Conservation (phyloP, 2,888 invertebrate species). For the Dasypolia templi region DNA sequence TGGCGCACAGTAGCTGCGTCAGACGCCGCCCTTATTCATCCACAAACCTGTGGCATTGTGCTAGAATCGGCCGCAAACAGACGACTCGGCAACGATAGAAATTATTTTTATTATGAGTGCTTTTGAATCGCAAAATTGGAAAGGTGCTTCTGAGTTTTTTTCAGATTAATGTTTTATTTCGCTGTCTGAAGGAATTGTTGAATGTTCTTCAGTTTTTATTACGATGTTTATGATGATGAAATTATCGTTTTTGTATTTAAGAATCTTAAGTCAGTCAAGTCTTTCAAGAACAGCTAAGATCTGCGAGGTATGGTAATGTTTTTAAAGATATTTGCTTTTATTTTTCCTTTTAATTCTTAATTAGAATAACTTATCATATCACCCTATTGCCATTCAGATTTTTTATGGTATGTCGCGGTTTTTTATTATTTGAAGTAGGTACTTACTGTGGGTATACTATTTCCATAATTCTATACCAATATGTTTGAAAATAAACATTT, state of each 20-base stretch:
- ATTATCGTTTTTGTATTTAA: conserved; percentile 11
- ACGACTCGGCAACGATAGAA: conserved; percentile 46
- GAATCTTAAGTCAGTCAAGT: not conserved
- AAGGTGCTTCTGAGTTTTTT: conserved; percentile 25
- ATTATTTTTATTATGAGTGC: conserved; percentile 49
- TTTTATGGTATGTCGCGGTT: no score
- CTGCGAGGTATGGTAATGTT: not conserved
- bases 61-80: conserved; percentile 34
- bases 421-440: no score
- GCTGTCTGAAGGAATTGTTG: conserved; percentile 20
- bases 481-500: no score
- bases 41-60: conserved; percentile 53
- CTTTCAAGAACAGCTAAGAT: not conserved
- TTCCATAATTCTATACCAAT: no score
- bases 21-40: conserved; percentile 71
- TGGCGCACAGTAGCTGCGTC: conserved; percentile 58
- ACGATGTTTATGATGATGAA: conserved; percentile 40
- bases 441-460: no score
- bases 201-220: conserved; percentile 39
- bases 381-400: no score
- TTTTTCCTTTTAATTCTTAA: not conserved
- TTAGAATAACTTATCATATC: no score
- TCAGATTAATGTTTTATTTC: conserved; percentile 27
- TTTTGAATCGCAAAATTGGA: conserved; percentile 50
- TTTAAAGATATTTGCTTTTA: not conserved